Base-by-base conservation (phyloP, 2,113 vertebrate genomes). In the Cricetomys ansorgei region DNA sequence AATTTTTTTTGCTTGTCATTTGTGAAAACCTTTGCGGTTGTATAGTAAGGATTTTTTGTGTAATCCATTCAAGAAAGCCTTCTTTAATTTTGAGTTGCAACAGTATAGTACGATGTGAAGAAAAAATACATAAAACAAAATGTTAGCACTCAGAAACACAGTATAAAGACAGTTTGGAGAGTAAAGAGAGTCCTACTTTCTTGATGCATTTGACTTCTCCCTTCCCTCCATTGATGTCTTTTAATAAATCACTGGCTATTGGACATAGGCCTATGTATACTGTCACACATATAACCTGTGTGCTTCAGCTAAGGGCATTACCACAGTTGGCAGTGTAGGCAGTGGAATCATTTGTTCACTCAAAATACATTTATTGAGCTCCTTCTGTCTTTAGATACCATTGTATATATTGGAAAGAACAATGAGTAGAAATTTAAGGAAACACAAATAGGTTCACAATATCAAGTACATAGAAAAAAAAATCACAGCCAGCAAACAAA, bases 11-110 rank as follows among this genome's bases (percentile, higher is more conserved):
- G 4, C 29, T 50, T 84, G 69, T 23, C 17, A 91, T 79, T 97
- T 85, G 25, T 88, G 84, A 96, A 92, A 92, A 87, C 0, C 13
- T 91, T n/a, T 59, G 23, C 9, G 53, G 5, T 6, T 90, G 15
- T 89, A 43, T 1, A n/a, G 37, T 50, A 89, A 94, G 86, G 23
- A 72, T 81, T 21, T 65, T 96, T 92, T 40, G 2, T 91, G 94
- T 50, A 59, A 88, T 65, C 25, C 7, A 69, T 94, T 75, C 48
- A 2, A 48, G 15, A 55, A 45, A 7, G 45, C 48, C 65, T 27
- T 31, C 48, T 48, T 53, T 2, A 29, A 85, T 55, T 91, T 29
- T 86, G 19, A 95, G 85, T 92, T 92, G 1, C 3, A 77, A 76
- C 13, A 88, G 9, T 84, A 86, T n/a, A 34, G 4, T 65, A 84